phyloP scores from a whole-genome alignment of 2,888 invertebrate species.

The Congeria kusceri region DNA sequence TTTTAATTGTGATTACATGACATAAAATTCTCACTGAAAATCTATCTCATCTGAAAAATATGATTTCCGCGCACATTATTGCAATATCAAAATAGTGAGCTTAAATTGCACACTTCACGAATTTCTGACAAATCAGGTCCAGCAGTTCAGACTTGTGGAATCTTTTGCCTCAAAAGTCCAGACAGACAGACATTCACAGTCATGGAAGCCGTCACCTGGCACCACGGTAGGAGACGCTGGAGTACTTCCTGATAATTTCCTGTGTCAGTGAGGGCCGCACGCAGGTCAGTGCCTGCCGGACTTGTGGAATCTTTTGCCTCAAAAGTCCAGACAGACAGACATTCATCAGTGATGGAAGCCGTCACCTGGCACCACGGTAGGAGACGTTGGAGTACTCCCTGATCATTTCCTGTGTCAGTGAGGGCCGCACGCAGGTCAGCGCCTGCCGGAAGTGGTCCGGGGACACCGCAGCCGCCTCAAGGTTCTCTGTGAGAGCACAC shows the following conservation, averaged over 20 bases:
- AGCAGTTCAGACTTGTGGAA: too few species aligned
- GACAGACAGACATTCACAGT: too few species aligned
- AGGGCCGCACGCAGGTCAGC: conserved; percentile 55
- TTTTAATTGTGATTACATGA: too few species aligned
- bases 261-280: conserved; percentile 61
- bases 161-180: too few species aligned
- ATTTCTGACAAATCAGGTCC: too few species aligned
- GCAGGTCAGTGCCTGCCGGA: conserved; percentile 57
- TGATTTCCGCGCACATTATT: too few species aligned
- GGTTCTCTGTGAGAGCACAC: conserved; percentile 71
- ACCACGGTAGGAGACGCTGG: background rate
- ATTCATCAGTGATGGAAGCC: background rate
- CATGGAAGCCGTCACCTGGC: background rate
- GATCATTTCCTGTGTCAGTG: conserved; percentile 29
- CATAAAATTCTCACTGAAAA: too few species aligned
- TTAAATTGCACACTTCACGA: too few species aligned
- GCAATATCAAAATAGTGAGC: too few species aligned
- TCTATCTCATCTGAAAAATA: too few species aligned
- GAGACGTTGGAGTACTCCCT: background rate
- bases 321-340: too few species aligned
- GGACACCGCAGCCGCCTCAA: conserved; percentile 64
- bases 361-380: background rate
- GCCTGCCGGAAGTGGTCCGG: conserved; percentile 68
- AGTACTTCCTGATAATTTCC: background rate
- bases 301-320: too few species aligned